Base-by-base conservation (phyloP, 2,797 vertebrate genomes). In the Petrocephalus schoutedeni region DNA sequence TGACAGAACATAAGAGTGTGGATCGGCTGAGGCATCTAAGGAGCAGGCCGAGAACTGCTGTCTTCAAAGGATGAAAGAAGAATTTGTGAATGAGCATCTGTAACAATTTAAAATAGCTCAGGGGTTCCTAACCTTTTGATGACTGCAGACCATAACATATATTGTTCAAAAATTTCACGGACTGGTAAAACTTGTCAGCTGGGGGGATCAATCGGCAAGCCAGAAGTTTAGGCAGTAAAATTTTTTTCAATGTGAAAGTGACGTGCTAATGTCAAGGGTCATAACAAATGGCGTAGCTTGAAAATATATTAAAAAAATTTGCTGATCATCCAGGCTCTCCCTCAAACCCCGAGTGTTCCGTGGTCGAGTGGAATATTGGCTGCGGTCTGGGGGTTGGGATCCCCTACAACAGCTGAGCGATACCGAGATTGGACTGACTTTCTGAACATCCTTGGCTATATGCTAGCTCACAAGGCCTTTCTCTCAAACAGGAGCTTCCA, bases 401-500 rank as follows among this genome's bases (percentile, higher is more conserved):
- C 49, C 49, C 49, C 49, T 51, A 51, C 6, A 51, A 71, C 5
- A 9, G 23, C 61, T 1, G 45, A 7, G 49, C 1, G 6, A 51
- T 51, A 51, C 23, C 10, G 23, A 67, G 23, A 41, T 41, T 10
- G 32, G 82, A 84, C 45, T 53, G 10, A 7, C 36, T 28, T 54
- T 23, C 19, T 54, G 82, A 23, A 57, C 36, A 58, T 10, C 10
- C 51, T 74, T 12, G 23, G 88, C 14, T 82, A 3, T 87, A 12
- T 80, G 19, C 87, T 53, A 88, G 6, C 57, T 90, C 10, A 84
- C 87, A 1, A 51, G 3, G 2, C 21, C 6, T 41, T 89, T 90
- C 21, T 87, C 88, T 92, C 82, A 9, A 93, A 57, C 92, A 99
- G 98, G 95, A 94, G 92, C 0, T 93, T 99, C 87, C 94, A 94